Evolutionary conservation across 2,113 vertebrate genomes (phyloP).

Genomic region (Malurus cyaneus): DNA sequence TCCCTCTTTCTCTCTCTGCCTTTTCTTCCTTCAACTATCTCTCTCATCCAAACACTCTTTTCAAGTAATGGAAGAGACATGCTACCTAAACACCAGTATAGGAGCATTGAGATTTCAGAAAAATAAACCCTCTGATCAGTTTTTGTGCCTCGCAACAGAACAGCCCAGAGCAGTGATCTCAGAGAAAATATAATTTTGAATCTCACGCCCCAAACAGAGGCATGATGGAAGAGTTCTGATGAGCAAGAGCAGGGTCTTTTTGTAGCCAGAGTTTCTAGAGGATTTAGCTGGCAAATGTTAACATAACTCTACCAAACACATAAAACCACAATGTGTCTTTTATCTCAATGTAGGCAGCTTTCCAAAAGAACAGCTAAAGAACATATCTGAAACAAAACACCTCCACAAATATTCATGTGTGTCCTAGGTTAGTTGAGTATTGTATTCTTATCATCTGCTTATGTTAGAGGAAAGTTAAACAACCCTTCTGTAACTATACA

Average conservation of each 20-base stretch:
- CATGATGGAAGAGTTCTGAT: not conserved
- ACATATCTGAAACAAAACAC: not conserved
- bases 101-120: not conserved
- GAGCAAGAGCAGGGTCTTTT: not conserved
- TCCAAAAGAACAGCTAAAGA: not conserved
- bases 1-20: too few relatives aligned
- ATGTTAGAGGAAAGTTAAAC: too few relatives aligned
- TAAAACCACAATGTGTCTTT: not conserved
- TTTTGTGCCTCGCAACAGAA: not conserved
- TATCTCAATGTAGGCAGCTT: not conserved
- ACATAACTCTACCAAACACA: not conserved
- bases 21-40: not conserved
- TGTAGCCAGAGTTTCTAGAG: not conserved
- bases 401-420: not conserved
- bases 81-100: fast-evolving
- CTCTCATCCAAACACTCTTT: not conserved
- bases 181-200: not conserved
- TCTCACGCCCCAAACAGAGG: not conserved
- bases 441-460: too few relatives aligned
- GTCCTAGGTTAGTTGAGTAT: too few relatives aligned
- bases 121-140: not conserved
- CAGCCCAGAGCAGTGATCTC: not conserved
- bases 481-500: too few relatives aligned
- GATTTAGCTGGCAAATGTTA: not conserved
- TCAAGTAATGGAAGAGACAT: not conserved